Percentiles rank a stretch among this genome's conserved stretches.
Conservation (phyloP, 2,888 invertebrate species). For the Amphimallon solstitiale region DNA sequence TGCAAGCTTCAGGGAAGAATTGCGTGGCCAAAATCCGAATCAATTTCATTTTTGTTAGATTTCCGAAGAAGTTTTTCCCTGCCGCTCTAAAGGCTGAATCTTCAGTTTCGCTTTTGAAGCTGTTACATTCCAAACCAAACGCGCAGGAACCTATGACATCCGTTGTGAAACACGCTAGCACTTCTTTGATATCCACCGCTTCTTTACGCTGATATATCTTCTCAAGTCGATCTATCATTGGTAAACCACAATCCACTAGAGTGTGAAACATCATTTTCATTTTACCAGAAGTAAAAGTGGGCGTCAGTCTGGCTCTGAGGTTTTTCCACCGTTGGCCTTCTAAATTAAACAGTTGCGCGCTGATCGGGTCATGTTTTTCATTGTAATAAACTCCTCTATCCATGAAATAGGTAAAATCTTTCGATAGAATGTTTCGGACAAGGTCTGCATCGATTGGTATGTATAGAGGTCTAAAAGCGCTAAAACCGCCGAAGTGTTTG, state of each 20-base stretch:
- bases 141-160: slow-evolving; percentile 60
- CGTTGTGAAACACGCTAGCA: slow-evolving; percentile 57
- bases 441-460: slow-evolving; percentile 55
- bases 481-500: slow-evolving; percentile 38
- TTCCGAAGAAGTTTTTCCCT: slow-evolving; percentile 49
- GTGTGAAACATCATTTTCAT: slow-evolving; percentile 64
- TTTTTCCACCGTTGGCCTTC: slow-evolving; percentile 65
- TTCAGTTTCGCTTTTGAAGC: slow-evolving; percentile 56
- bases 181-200: slow-evolving; percentile 48
- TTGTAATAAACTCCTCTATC: slow-evolving; percentile 62
- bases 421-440: slow-evolving; percentile 60
- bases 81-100: slow-evolving; percentile 54
- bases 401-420: slow-evolving; percentile 62
- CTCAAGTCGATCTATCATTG: slow-evolving; percentile 33
- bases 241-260: slow-evolving; percentile 52
- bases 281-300: slow-evolving; percentile 65
- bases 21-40: slow-evolving; percentile 37
- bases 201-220: not conserved
- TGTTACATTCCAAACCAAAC: slow-evolving; percentile 58
- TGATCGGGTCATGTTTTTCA: slow-evolving; percentile 59
- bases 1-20: slow-evolving; percentile 37
- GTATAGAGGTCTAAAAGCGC: slow-evolving; percentile 44
- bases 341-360: slow-evolving; percentile 58
- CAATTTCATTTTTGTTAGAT: slow-evolving; percentile 43
- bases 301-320: slow-evolving; percentile 64